Evolutionary conservation across 2,797 vertebrate genomes (phyloP).

Genomic region (Naso thynnoides): DNA sequence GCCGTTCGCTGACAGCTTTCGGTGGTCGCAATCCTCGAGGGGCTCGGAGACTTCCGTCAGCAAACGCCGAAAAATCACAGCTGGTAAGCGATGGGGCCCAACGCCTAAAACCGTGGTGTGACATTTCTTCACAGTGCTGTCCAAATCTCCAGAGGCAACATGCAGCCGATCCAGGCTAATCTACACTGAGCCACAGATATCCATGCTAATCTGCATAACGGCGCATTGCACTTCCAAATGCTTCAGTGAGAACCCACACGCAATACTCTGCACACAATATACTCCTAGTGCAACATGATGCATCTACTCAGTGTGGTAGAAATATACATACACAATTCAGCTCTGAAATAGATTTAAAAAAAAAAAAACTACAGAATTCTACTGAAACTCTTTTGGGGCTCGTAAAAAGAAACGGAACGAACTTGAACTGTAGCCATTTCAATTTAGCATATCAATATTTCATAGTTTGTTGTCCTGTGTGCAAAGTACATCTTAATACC

Average conservation of each 20-base stretch:
- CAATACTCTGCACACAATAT: constrained; percentile 25
- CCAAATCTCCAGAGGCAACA: constrained; percentile 64
- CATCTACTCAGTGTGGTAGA: constrained; percentile 32
- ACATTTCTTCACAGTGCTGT: constrained; percentile 67
- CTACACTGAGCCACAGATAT: constrained; percentile 67
- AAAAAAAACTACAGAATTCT: constrained; percentile 35
- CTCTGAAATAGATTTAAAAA: no score
- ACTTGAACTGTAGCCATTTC: constrained; percentile 47
- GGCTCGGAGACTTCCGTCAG: constrained; percentile 56
- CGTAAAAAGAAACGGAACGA: constrained; percentile 51
- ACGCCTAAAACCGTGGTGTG: constrained; percentile 61
- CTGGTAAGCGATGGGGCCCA: constrained; percentile 54
- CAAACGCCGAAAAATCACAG: constrained; percentile 61
- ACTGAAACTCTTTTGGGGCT: constrained; percentile 49
- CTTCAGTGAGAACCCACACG: constrained; percentile 49
- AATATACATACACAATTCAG: neutral
- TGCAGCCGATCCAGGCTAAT: constrained; percentile 70
- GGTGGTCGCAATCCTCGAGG: constrained; percentile 46
- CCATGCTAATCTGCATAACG: constrained; percentile 69
- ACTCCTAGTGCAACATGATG: constrained; percentile 18
- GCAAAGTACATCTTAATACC: constrained; percentile 30
- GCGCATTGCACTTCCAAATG: constrained; percentile 48
- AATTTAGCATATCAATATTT: constrained; percentile 70
- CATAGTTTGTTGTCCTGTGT: constrained; percentile 64
- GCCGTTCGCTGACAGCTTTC: constrained; percentile 68